A percentile compares a stretch with the other conserved stretches of the same genome.
Evolutionary conservation across 2,797 vertebrate genomes (phyloP).

Genomic region (Kryptopterus vitreolus): DNA sequence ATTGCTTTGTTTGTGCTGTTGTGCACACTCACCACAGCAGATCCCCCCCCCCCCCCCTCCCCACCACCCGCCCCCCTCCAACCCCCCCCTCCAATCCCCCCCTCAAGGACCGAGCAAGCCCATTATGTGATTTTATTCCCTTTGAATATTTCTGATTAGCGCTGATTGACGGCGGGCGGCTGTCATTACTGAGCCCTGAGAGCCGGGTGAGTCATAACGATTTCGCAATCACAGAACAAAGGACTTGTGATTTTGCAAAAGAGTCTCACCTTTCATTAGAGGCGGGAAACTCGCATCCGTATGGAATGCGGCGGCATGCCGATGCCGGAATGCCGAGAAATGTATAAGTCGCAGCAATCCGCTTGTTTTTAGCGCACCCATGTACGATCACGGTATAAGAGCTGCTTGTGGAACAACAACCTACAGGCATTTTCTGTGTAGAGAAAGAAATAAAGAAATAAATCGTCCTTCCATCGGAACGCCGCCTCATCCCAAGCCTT

Average conservation of each 20-base stretch:
- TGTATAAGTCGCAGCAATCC: neutral
- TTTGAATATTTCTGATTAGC: slow-evolving; percentile 60
- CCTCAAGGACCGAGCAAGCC: slow-evolving; percentile 37
- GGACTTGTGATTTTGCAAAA: slow-evolving; percentile 53
- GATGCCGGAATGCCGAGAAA: neutral
- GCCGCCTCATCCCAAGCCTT: slow-evolving; percentile 29
- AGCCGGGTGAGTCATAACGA: slow-evolving; percentile 53
- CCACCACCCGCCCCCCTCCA: too few relatives aligned
- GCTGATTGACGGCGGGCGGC: slow-evolving; percentile 56
- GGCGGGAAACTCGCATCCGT: slow-evolving; percentile 8
- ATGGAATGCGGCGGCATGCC: neutral
- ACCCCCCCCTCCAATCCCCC: too few relatives aligned
- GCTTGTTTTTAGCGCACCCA: too few relatives aligned
- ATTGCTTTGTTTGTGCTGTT: slow-evolving; percentile 52
- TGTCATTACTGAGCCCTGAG: slow-evolving; percentile 54
- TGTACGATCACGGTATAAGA: too few relatives aligned
- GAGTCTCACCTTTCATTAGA: slow-evolving; percentile 56
- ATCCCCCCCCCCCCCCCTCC: slow-evolving; percentile 51
- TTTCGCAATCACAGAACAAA: slow-evolving; percentile 60
- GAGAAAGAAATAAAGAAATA: too few relatives aligned
- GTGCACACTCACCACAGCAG: slow-evolving; percentile 42
- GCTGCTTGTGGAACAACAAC: too few relatives aligned
- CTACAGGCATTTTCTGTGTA: neutral
- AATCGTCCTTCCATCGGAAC: neutral
- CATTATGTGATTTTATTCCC: slow-evolving; percentile 53